Base-by-base conservation (phyloP, 2,113 vertebrate species). In the Rhinoderma darwinii region DNA sequence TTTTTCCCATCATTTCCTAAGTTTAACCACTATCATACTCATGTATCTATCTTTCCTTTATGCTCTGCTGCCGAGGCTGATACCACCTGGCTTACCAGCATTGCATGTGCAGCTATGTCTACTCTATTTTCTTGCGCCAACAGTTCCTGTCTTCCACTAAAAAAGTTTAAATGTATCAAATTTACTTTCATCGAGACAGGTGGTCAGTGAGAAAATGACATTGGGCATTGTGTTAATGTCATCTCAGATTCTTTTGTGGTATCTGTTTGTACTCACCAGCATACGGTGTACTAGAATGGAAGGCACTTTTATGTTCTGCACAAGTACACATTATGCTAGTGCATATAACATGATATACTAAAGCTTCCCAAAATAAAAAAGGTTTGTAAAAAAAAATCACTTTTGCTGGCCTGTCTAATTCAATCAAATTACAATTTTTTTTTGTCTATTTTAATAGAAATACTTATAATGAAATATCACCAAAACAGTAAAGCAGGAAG, bases 191-290 rank as follows among this genome's bases (percentile, higher is more conserved):
- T 41, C 20, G 41, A 72, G 68, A 41, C 35, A 72, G 68, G 68
- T 72, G 68, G 68, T 72, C 68, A 41, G 37, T 66, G 12, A 37
- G 20, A 37, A 72, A 39, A 41, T 8, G 41, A 41, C 68, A 41
- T 37, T 25, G 35, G 37, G 35, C 68, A 72, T 72, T 72, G 68
- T 72, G 37, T 41, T 72, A 35, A 39, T 39, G 5, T 72, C 68
- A 72, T 72, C 68, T 72, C 68, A 41, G 68, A 72, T 72, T 72
- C 35, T 39, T 68, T 72, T 72, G 25, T 72, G 41, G 68, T 41
- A 41, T 72, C 37, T 72, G 68, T 41, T 72, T 72, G 68, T 72
- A 72, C 66, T 72, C 68, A 41, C 35, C 35, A 72, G 68, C 41
- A 72, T 72, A 41, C 68, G 22, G 68, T 72, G 35, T 72, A 25